Evolutionary conservation across 2,888 invertebrate genomes (phyloP).

Genomic region (Cryptocephalus primarius): DNA sequence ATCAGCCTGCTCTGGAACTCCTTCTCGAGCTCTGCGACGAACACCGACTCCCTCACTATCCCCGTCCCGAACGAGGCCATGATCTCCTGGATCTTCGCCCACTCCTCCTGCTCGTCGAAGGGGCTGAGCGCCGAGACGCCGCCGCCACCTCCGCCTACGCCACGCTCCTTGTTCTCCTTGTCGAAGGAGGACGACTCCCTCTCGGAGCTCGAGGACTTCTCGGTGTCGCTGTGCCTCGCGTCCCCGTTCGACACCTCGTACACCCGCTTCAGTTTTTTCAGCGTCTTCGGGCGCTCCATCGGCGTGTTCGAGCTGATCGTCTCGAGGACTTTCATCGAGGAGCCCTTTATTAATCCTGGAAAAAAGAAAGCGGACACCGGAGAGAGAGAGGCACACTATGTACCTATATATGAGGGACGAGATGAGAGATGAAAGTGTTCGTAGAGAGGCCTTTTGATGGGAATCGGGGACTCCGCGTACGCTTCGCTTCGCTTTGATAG

Average conservation of each 20-base stretch:
- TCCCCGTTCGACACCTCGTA: constrained; percentile 45
- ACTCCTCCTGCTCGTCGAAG: constrained; percentile 90
- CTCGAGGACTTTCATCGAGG: constrained; percentile 49
- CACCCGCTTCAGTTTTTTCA: constrained; percentile 62
- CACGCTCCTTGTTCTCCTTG: constrained; percentile 37
- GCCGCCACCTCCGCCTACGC: too few species aligned
- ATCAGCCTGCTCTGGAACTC: constrained; percentile 67
- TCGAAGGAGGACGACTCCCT: constrained; percentile 31
- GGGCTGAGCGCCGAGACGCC: constrained; percentile 62
- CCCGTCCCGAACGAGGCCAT: constrained; percentile 90
- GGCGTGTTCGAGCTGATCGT: constrained; percentile 44
- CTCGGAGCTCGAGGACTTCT: constrained; percentile 34
- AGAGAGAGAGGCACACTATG: too few species aligned
- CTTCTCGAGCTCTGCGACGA: constrained; percentile 67
- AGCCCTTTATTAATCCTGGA: constrained; percentile 71
- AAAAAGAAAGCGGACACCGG: constrained; percentile 1
- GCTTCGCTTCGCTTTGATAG: too few species aligned
- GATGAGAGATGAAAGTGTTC: too few species aligned
- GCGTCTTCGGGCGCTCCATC: constrained; percentile 62
- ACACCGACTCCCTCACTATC: constrained; percentile 64
- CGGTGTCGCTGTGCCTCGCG: constrained; percentile 26
- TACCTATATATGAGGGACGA: too few species aligned
- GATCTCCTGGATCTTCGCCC: constrained; percentile 93
- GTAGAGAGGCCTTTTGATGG: too few species aligned
- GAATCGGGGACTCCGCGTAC: too few species aligned